phyloP scores from a whole-genome alignment of 1,140 invertebrate species.

The Panagrolaimus sp. region DNA sequence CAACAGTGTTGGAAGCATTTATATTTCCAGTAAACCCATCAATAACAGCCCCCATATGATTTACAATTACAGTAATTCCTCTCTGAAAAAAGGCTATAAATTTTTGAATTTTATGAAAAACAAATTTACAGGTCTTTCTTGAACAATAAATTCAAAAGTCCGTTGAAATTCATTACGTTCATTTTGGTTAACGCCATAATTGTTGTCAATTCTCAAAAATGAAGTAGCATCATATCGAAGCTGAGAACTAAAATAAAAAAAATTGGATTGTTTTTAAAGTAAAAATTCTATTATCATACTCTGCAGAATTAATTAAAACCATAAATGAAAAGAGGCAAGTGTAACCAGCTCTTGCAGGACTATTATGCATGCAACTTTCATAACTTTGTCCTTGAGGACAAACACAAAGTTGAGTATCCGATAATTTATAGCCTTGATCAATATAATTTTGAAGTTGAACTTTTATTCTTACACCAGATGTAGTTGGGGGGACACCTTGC shows the following conservation, averaged over 20 bases:
- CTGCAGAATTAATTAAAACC: slow-evolving; percentile 6
- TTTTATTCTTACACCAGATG: slow-evolving; percentile 1
- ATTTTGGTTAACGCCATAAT: slow-evolving; percentile 4
- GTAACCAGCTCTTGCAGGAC: not conserved
- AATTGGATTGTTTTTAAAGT: not conserved
- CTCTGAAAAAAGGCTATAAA: too few relatives aligned
- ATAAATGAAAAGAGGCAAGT: slow-evolving; percentile 7
- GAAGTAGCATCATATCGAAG: slow-evolving; percentile 6
- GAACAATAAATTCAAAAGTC: slow-evolving; percentile 4
- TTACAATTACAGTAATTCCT: slow-evolving; percentile 12
- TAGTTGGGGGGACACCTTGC: not conserved
- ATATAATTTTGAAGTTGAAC: not conserved
- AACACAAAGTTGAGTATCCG: not conserved
- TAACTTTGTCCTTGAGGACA: not conserved
- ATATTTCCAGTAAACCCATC: not conserved
- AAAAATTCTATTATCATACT: not conserved
- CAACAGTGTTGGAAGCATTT: not conserved
- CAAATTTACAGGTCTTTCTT: not conserved
- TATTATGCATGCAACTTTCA: not conserved
- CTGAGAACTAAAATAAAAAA: not conserved
- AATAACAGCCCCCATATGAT: not conserved
- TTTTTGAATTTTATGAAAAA: too few relatives aligned
- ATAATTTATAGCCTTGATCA: not conserved
- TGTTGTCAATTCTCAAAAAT: slow-evolving; percentile 1
- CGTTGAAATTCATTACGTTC: not conserved